phyloP scores from a whole-genome alignment of 2,888 invertebrate species.

The Latrodectus hesperus region DNA sequence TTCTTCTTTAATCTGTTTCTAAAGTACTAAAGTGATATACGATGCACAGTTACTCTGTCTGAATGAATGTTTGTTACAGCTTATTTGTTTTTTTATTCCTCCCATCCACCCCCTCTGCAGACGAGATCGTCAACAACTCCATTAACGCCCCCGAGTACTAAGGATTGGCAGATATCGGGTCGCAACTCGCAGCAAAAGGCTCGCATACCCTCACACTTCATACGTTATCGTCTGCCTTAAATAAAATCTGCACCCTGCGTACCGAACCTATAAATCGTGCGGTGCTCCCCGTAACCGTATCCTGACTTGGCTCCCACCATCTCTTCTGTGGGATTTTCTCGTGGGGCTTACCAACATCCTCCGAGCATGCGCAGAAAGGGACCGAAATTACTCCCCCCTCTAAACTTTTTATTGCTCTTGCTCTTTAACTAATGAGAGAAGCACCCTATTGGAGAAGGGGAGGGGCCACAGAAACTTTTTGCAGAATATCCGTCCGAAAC shows the following conservation, averaged over 20 bases:
- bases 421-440: slow-evolving; percentile 24
- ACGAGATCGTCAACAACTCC: slow-evolving; percentile 34
- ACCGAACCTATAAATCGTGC: slow-evolving; percentile 19
- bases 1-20: no score
- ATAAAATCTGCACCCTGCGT: background rate
- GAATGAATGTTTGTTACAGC: background rate
- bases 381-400: background rate
- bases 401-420: background rate
- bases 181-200: background rate
- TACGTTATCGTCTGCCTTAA: slow-evolving; percentile 9
- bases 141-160: slow-evolving; percentile 21
- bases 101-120: background rate
- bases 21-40: no score
- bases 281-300: background rate
- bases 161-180: background rate
- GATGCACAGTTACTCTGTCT: background rate
- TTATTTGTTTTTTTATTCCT: background rate
- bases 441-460: slow-evolving; percentile 57
- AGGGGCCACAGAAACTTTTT: slow-evolving; percentile 40
- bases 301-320: slow-evolving; percentile 21
- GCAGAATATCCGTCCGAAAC: background rate
- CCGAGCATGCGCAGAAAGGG: slow-evolving; percentile 9
- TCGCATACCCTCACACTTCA: background rate
- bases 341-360: slow-evolving; percentile 13
- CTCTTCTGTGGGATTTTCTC: slow-evolving; percentile 15